These are phyloP conservation scores for Luehdorfia chinensis DNA, from an alignment of 1,140 invertebrate species.

Conservation along the genomic window DNA sequence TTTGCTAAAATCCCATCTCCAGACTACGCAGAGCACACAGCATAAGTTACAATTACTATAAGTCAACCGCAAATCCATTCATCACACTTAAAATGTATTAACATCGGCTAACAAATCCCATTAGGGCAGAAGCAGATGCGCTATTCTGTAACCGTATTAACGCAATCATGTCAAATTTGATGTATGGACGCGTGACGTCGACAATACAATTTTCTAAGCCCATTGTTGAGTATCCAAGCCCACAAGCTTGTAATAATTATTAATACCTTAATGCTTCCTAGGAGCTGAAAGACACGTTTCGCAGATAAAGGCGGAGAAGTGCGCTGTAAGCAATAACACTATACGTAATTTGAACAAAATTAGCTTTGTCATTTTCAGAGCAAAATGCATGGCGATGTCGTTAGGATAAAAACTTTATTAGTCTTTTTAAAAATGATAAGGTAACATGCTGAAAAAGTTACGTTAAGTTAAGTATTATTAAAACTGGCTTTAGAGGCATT, in stretches of 20 bases:
- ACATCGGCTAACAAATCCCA: conserved; percentile 19
- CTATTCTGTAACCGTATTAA: conserved; percentile 33
- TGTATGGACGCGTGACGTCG: conserved; percentile 48
- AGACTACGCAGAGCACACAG: neutral
- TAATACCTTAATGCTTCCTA: conserved; percentile 40
- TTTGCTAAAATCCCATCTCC: neutral
- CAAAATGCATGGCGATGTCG: too few species aligned
- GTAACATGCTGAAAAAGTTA: too few species aligned
- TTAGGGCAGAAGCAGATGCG: conserved; percentile 36
- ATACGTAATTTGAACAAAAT: conserved; percentile 6
- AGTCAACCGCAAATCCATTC: conserved; percentile 17
- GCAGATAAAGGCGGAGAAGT: conserved; percentile 24
- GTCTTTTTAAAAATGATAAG: too few species aligned
- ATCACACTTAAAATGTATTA: conserved; percentile 19
- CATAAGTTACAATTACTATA: conserved; percentile 16
- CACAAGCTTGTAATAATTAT: conserved; percentile 21
- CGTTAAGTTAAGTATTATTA: too few species aligned
- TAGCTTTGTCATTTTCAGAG: too few species aligned
- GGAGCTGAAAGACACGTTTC: conserved; percentile 42
- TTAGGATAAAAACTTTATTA: too few species aligned
- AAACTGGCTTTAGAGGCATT: too few species aligned
- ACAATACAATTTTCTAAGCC: conserved; percentile 47
- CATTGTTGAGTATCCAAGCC: conserved; percentile 28
- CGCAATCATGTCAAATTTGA: conserved; percentile 38
- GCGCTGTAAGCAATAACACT: conserved; percentile 2